Percentiles rank a stretch among this genome's conserved stretches.
Conservation (phyloP, 2,797 vertebrate species). For the Silurus lanzhouensis region DNA sequence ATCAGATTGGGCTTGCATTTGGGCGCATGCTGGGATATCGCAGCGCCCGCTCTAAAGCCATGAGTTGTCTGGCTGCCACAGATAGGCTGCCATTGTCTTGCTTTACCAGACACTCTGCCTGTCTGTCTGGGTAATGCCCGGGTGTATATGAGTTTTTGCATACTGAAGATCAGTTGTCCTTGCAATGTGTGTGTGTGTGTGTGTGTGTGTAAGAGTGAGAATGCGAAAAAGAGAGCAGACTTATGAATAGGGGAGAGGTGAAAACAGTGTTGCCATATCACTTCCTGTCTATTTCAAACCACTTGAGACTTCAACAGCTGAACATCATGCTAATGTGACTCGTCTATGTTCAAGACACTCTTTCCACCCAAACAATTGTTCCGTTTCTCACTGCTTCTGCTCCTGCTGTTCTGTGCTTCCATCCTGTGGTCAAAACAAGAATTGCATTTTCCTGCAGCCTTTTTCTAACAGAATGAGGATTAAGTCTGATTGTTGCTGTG, state of each 20-base stretch:
- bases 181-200: too few species aligned
- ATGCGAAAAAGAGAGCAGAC: background rate
- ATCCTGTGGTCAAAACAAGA: slow-evolving; percentile 45
- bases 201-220: background rate
- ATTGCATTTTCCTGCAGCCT: background rate
- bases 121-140: slow-evolving; percentile 20
- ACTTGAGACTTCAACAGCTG: slow-evolving; percentile 11
- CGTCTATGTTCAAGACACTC: background rate
- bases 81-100: slow-evolving; percentile 32
- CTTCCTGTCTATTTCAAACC: background rate
- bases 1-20: slow-evolving; percentile 44
- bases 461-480: background rate
- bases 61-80: slow-evolving; percentile 35
- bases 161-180: background rate
- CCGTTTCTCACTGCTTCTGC: background rate
- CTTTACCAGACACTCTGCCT: slow-evolving; percentile 23
- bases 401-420: slow-evolving; percentile 45
- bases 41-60: slow-evolving; percentile 23
- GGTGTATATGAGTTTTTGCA: background rate
- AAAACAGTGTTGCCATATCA: background rate
- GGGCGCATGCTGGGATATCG: slow-evolving; percentile 29
- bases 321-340: background rate
- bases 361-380: background rate
- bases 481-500: slow-evolving; percentile 1
- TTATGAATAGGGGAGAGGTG: background rate